Percentiles rank a stretch among this genome's conserved stretches.
phyloP scores from a whole-genome alignment of 1,140 invertebrate species.

The Dinoponera quadriceps region DNA sequence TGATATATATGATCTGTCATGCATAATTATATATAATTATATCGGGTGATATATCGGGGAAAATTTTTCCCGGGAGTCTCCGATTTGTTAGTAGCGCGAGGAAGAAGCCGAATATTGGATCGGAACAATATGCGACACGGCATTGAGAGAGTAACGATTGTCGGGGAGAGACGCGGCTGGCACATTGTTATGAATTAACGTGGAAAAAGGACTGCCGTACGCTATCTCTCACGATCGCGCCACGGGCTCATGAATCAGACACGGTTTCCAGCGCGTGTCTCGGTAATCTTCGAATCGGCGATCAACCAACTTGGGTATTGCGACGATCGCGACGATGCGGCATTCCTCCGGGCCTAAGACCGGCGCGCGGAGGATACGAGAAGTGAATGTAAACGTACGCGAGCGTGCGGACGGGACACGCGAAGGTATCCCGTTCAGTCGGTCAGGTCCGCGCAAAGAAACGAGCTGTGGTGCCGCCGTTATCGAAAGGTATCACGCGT shows the following conservation, averaged over 20 bases:
- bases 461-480: constrained; percentile 5
- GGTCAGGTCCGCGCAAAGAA: constrained; percentile 30
- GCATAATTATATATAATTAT: no score
- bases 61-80: no score
- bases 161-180: background rate
- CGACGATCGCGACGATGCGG: constrained; percentile 26
- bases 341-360: background rate
- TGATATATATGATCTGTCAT: no score
- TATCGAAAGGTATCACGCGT: constrained; percentile 38
- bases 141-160: background rate
- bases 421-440: constrained; percentile 18
- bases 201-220: background rate
- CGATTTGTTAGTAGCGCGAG: background rate
- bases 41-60: no score
- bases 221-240: background rate
- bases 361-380: background rate
- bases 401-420: constrained; percentile 3
- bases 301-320: constrained; percentile 19
- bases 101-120: background rate
- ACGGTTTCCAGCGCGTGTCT: constrained; percentile 1
- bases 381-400: constrained; percentile 20
- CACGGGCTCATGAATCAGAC: constrained; percentile 15
- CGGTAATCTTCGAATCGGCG: constrained; percentile 18
- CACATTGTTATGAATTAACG: constrained; percentile 3
- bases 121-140: background rate